Conservation (phyloP, 2,113 vertebrate species). For the Isichthys henryi region DNA sequence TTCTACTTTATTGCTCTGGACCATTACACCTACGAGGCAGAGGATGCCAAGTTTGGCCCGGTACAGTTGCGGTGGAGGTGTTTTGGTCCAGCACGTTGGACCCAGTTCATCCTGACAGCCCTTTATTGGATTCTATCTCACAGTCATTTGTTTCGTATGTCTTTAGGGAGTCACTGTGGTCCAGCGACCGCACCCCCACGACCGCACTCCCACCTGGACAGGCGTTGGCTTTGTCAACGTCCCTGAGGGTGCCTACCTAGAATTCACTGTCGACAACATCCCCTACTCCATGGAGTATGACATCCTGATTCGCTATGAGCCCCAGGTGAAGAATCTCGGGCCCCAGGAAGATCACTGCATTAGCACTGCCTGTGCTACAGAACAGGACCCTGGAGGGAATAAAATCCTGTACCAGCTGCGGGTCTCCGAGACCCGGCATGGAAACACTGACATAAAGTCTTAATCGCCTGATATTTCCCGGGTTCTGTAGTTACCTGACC, state of each 20-base stretch:
- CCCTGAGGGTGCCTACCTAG: slow-evolving; percentile 85
- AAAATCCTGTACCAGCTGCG: not conserved
- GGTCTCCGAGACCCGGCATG: not conserved
- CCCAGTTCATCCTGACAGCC: not conserved
- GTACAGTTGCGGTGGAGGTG: slow-evolving; percentile 58
- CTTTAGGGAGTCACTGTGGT: slow-evolving; percentile 75
- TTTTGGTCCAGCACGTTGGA: not conserved
- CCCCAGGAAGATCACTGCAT: not conserved
- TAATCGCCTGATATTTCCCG: not conserved
- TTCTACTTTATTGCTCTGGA: slow-evolving; percentile 91
- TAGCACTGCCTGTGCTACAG: not conserved
- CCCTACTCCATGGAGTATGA: slow-evolving; percentile 96
- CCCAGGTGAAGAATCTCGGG: slow-evolving; percentile 66
- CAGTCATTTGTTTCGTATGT: not conserved
- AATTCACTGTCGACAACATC: slow-evolving; percentile 85
- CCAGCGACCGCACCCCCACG: slow-evolving; percentile 70
- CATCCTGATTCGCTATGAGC: slow-evolving; percentile 87
- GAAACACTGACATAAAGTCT: not conserved
- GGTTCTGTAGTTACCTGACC: slow-evolving; percentile 74
- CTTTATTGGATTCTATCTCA: not conserved
- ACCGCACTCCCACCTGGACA: slow-evolving; percentile 87
- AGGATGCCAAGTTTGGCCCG: slow-evolving; percentile 81
- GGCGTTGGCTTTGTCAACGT: slow-evolving; percentile 85
- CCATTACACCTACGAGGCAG: slow-evolving; percentile 92
- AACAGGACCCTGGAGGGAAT: not conserved